Base-by-base conservation (phyloP, 2,888 invertebrate species). In the Isoperla grammatica region DNA sequence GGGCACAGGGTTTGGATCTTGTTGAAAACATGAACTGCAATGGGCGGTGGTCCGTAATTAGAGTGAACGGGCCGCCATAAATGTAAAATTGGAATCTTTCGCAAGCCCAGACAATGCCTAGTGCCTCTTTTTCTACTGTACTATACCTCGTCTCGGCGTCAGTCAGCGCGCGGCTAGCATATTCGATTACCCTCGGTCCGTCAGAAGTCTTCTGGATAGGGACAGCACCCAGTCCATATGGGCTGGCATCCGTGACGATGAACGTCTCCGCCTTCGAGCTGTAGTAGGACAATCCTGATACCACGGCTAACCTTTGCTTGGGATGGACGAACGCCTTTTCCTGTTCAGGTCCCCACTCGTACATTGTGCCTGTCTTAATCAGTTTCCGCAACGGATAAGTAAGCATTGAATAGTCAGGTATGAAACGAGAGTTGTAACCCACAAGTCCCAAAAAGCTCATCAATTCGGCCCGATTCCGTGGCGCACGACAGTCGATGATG, bases 81-180 rank as follows among this genome's bases (percentile, higher is more conserved):
- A 76, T 42, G 61, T 71, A 76, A 15, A 69, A 65, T 57, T 73
- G 69, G 63, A 76, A 77, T 57, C 69, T 67, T 56, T 72, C 69
- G 6, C 74, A 68, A 2, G 71, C 73, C 67, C 69, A 76, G 12
- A 75, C 68, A 3, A 75, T 62, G 9, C 70, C 70, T 11, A 75
- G 65, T 20, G 72, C 5, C 19, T 50, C 50, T 19, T 35, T 50
- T 19, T 50, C 50, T 13, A 9, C 35, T 35, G 23, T 29, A n/a
- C 67, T 75, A 64, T 72, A 71, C 73, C 67, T 69, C 67, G 64
- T 67, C n/a, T n/a, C n/a, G n/a, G n/a, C n/a, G n/a, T 65, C 70
- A 35, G 68, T 68, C 56, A 72, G 68, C 61, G 66, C 73, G 64
- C 65, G 67, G 50, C 72, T 75, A 0, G 72, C 74, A 65, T 71